Base-by-base conservation (phyloP, 2,797 vertebrate genomes). In the Falco rusticolus region DNA sequence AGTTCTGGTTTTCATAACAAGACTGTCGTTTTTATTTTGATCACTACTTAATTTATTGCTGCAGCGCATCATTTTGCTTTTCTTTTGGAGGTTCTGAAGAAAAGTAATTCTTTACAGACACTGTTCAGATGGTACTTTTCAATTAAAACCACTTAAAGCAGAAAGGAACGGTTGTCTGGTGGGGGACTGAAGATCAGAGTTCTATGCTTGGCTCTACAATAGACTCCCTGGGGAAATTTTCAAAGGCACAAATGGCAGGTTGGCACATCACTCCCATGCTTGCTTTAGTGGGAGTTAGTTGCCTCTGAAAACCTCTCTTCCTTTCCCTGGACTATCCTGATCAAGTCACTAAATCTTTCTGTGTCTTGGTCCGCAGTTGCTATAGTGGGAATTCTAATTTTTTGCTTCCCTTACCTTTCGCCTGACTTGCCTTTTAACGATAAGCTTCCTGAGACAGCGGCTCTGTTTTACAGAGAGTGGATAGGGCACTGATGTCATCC, bases 181-280 rank as follows among this genome's bases (percentile, higher is more conserved):
- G 65, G 79, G 72, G 63, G 31, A 93, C 72, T 91, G 84, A 97
- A 94, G 95, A 96, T 84, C 94, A 93, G 90, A 95, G 95, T 95
- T 97, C 92, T 96, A 76, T 94, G 79, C 95, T 94, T 96, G 92
- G 94, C 94, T 96, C 84, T 92, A 95, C 96, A 96, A 96, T 95
- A 93, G 96, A 88, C 93, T 96, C 92, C 90, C 95, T 88, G 93
- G 92, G 93, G 96, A 93, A 90, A 95, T 96, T 96, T 96, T 96
- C 94, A 97, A 95, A 97, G 90, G 95, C 90, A 96, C 93, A 97
- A 96, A 96, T 96, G 96, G 95, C 95, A 97, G 95, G 94, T 97
- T 96, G 96, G 95, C 94, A 94, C 92, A 95, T 96, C 95, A 83
- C 89, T 95, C 93, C 78, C 88, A 87, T 87, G 76, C 75, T 92